A percentile compares a stretch with the other conserved stretches of the same genome.
phyloP scores from a whole-genome alignment of 2,888 invertebrate genomes.

The Pandemis cinnamomeana region DNA sequence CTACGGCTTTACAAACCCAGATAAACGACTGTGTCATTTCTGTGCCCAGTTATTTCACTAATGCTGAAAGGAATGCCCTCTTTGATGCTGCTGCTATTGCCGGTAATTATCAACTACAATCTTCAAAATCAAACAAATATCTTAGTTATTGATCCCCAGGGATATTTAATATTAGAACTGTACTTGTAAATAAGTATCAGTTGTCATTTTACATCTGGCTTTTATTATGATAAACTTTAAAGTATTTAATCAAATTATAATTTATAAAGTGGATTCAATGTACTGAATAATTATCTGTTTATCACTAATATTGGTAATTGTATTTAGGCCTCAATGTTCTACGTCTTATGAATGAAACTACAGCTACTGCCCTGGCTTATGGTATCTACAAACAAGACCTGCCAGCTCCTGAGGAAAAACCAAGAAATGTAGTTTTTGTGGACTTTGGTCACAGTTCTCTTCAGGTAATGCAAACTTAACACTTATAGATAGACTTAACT shows the following conservation, averaged over 20 bases:
- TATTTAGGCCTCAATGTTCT: conserved; percentile 92
- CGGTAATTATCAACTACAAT: conserved; percentile 73
- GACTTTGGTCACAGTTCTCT: conserved; percentile 97
- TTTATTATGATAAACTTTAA: conserved; percentile 25
- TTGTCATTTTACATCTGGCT: conserved; percentile 17
- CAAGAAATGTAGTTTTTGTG: conserved; percentile 97
- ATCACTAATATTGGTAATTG: conserved; percentile 25
- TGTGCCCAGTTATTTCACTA: conserved; percentile 97
- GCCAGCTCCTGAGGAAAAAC: conserved; percentile 94
- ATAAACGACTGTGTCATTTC: conserved; percentile 97
- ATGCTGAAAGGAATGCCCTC: conserved; percentile 95
- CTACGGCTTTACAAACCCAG: conserved; percentile 93
- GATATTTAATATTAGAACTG: neutral
- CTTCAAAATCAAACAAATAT: neutral
- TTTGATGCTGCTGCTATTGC: conserved; percentile 96
- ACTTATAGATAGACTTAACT: neutral
- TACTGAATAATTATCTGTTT: too few relatives aligned
- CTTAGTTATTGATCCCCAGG: neutral
- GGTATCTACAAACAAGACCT: conserved; percentile 99
- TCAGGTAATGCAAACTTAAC: conserved; percentile 83
- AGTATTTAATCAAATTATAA: neutral
- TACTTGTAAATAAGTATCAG: neutral
- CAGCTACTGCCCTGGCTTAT: conserved; percentile 97
- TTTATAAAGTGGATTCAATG: neutral
- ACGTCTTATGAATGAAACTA: conserved; percentile 98